Evolutionary conservation across 2,797 vertebrate species (phyloP).

Genomic region (Helostoma temminkii): DNA sequence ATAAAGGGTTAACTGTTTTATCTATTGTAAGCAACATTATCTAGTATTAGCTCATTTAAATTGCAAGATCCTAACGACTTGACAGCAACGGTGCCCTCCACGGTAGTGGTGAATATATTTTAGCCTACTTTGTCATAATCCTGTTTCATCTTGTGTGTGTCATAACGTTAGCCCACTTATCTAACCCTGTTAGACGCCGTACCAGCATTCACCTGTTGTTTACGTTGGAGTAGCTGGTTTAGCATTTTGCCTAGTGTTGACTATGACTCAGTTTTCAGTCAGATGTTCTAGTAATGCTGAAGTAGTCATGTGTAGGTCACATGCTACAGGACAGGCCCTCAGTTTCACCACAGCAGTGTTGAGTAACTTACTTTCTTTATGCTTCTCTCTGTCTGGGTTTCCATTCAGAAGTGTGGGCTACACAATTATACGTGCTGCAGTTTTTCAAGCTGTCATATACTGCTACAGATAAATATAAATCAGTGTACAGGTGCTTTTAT

Average conservation of each 20-base stretch:
- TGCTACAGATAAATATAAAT: too few species aligned
- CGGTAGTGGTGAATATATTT: background rate
- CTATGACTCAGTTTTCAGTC: constrained; percentile 48
- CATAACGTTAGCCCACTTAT: background rate
- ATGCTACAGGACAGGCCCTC: constrained; percentile 81
- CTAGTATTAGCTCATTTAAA: background rate
- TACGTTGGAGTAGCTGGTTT: background rate
- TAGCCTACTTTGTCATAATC: background rate
- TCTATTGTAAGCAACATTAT: too few species aligned
- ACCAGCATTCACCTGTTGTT: background rate
- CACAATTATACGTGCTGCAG: background rate
- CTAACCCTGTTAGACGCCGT: background rate
- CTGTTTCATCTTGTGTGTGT: background rate
- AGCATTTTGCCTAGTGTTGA: background rate
- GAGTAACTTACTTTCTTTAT: constrained; percentile 48
- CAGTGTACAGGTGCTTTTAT: too few species aligned
- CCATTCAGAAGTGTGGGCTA: constrained; percentile 12
- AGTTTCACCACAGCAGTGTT: constrained; percentile 86
- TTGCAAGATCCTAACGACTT: background rate
- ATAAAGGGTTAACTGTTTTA: background rate
- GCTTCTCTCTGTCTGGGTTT: constrained; percentile 10
- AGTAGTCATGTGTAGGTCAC: constrained; percentile 94
- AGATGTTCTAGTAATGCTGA: constrained; percentile 30
- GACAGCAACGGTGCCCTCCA: too few species aligned
- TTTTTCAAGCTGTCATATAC: background rate